These are phyloP conservation scores for Echiichthys vipera DNA, from an alignment of 2,797 vertebrate genomes.

Conservation along the genomic window DNA sequence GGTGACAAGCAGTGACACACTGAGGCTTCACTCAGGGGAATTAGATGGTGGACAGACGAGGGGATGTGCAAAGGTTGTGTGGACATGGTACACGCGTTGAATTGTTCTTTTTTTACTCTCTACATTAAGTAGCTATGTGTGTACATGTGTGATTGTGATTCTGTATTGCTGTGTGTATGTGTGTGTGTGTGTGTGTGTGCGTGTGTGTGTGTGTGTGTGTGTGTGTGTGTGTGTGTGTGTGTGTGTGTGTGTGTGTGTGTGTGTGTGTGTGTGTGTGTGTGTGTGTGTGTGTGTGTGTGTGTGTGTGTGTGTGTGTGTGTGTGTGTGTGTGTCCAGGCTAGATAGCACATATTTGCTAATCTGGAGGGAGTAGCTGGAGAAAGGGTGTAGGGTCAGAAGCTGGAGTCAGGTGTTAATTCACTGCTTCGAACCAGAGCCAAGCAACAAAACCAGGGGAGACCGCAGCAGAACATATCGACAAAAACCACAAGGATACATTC, in stretches of 20 bases:
- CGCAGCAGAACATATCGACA: conserved; percentile 22
- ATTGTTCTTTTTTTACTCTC: conserved; percentile 54
- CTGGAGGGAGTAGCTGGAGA: conserved; percentile 66
- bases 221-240: conserved; percentile 5
- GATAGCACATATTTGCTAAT: conserved; percentile 80
- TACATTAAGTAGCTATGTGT: conserved; percentile 51
- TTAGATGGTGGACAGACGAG: conserved; percentile 56
- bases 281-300: conserved; percentile 44
- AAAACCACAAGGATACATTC: conserved; percentile 59
- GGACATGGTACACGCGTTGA: conserved; percentile 27
- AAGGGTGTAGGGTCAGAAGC: conserved; percentile 75
- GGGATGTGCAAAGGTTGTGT: conserved; percentile 66
- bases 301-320: conserved; percentile 5
- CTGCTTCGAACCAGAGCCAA: conserved; percentile 73
- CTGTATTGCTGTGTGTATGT: conserved; percentile 14
- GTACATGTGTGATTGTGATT: conserved; percentile 46
- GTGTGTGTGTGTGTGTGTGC: conserved; percentile 26
- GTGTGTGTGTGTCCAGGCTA: conserved; percentile 59
- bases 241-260: conserved; percentile 1
- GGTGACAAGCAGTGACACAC: conserved; percentile 72
- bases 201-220: conserved; percentile 44
- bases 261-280: conserved; percentile 26
- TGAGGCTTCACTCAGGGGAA: conserved; percentile 67
- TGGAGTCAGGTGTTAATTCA: conserved; percentile 84
- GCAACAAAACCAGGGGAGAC: conserved; percentile 55